Evolutionary conservation across 2,888 invertebrate genomes (phyloP), one percentile per base, ranked within the genome.

Genomic region (Scrobipalpa costella): DNA sequence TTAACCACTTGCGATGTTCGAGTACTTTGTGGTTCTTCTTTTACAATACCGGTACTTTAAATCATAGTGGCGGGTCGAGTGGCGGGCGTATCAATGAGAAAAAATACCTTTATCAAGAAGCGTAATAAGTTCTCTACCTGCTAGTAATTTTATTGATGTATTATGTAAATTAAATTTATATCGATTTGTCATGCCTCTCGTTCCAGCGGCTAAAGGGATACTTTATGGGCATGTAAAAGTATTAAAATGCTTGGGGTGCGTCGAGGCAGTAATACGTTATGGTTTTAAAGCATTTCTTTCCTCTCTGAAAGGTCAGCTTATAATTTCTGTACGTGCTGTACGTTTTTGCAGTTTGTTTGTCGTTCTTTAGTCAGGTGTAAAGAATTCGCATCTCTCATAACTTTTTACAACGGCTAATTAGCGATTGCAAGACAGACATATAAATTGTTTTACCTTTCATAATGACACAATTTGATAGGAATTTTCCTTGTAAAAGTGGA

Each of bases 341-440:
- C 15, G 3, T 15, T 55, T 55, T 55, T 55, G 11, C 27, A 52
- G 7, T 52, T 52, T 11, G 33, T 34, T 55, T 55, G 11, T 33
- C 15, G 34, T 55, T 34, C 7, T 55, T 55, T 55, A 34, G 57
- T 36, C 47, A 50, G 50, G 55, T 38, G 61, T 57, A 52, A 62
- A 62, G n/a, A 44, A 59, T 64, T 59, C 64, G 27, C 62, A 64
- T 60, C 58, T 59, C 59, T 44, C 64, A 57, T 61, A 38, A 57
- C 17, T 61, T 65, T 63, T 65, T 63, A 63, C 49, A 36, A 55
- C 62, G 9, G 50, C 57, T 15, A 63, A 65, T 65, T 63, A 61
- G 15, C 38, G 64, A 64, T 62, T 61, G 52, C 64, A 27, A 40
- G 55, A 19, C 19, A 50, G 60, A 57, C 58, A 8, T 13, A 34